These are phyloP conservation scores for Ischnura elegans DNA, from an alignment of 2,888 invertebrate species.

Conservation along the genomic window DNA sequence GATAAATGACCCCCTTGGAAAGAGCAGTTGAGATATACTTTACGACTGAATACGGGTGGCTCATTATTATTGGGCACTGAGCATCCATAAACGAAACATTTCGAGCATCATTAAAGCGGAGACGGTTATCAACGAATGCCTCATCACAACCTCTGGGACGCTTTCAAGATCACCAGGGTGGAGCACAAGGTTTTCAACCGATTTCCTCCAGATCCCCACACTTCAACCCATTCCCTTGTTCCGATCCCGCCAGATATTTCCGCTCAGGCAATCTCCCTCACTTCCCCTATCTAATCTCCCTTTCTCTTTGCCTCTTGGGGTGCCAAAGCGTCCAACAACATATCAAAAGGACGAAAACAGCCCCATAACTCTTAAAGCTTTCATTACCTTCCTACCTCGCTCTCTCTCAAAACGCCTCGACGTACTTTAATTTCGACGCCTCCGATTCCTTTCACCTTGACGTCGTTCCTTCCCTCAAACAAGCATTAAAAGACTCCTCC, in stretches of 20 bases:
- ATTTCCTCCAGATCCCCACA: not conserved
- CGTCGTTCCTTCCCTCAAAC: not conserved
- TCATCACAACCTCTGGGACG: not conserved
- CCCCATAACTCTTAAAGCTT: not conserved
- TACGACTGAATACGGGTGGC: not conserved
- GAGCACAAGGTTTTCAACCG: not conserved
- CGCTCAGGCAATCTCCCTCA: not conserved
- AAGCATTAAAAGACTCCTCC: not conserved
- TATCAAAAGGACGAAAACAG: conserved; percentile 10
- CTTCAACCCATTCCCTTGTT: not conserved
- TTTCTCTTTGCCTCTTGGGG: not conserved
- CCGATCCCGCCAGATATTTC: not conserved
- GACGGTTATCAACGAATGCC: not conserved
- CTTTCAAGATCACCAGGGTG: not conserved
- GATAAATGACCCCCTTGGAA: too few species aligned
- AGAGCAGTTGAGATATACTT: too few species aligned
- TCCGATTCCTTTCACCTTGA: not conserved
- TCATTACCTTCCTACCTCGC: too few species aligned
- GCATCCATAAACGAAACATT: not conserved
- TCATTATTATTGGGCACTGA: not conserved
- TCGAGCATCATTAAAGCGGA: not conserved
- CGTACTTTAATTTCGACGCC: not conserved
- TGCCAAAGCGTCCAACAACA: not conserved
- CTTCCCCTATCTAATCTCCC: not conserved
- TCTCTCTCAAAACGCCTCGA: not conserved